Conservation (phyloP, 2,113 vertebrate species). For the Cyanoderma ruficeps region DNA sequence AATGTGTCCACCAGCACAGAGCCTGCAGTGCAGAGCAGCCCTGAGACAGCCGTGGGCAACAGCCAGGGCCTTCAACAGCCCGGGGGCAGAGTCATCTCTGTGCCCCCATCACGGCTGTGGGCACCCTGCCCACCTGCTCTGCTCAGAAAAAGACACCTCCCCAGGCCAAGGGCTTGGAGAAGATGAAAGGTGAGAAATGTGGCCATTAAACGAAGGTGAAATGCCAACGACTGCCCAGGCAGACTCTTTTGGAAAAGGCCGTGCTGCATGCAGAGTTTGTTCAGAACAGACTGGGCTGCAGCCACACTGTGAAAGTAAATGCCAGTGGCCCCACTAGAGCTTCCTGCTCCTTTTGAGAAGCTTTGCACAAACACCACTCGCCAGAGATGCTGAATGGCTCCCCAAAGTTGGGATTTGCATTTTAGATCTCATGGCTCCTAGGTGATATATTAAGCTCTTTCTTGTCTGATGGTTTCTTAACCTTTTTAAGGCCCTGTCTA, state of each 20-base stretch:
- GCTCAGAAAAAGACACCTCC: background rate
- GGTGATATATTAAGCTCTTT: background rate
- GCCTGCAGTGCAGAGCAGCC: background rate
- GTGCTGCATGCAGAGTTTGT: background rate
- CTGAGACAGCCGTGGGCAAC: background rate
- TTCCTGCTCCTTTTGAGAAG: background rate
- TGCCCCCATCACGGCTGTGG: background rate
- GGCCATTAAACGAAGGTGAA: background rate
- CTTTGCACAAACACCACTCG: background rate
- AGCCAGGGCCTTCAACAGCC: background rate
- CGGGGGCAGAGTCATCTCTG: background rate
- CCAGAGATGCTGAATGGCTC: background rate
- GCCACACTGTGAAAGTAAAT: background rate
- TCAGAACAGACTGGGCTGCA: background rate
- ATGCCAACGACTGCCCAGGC: background rate
- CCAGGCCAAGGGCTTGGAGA: background rate
- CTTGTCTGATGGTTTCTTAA: background rate
- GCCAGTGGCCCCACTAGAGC: fast-evolving
- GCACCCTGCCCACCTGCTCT: background rate
- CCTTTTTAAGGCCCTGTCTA: background rate
- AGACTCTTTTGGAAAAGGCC: background rate
- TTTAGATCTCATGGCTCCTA: background rate
- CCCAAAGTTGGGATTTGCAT: background rate
- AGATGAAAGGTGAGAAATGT: background rate
- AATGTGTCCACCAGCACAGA: background rate